Evolutionary conservation across 2,113 vertebrate genomes (phyloP).

Genomic region (Ceyx cyanopectus): DNA sequence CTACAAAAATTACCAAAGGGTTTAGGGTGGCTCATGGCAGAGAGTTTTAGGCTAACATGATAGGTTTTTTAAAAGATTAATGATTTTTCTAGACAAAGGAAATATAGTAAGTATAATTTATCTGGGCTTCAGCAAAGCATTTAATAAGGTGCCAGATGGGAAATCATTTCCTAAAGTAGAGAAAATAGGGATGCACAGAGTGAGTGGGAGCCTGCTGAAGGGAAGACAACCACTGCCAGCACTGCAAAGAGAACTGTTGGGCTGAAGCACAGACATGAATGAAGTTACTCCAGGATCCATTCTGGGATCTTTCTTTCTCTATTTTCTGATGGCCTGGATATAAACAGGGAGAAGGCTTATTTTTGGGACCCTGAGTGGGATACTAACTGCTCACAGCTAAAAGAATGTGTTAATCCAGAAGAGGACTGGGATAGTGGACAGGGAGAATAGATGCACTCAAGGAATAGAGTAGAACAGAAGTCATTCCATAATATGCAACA

Average conservation of each 20-base stretch:
- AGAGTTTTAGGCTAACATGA: constrained; percentile 8
- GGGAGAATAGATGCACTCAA: neutral
- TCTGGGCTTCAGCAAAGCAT: constrained; percentile 39
- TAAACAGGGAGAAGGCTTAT: neutral
- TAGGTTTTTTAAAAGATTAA: constrained; percentile 17
- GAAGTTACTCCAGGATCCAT: neutral
- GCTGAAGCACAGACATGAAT: neutral
- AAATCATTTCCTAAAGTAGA: constrained; percentile 22
- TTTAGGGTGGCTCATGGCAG: neutral
- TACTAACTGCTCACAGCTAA: neutral
- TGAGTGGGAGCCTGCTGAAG: neutral
- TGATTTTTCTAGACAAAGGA: constrained; percentile 52
- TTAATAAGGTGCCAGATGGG: constrained; percentile 32
- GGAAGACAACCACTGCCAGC: neutral
- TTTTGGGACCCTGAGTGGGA: neutral
- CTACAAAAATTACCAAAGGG: neutral
- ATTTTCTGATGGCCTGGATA: neutral
- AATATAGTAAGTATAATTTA: constrained; percentile 35
- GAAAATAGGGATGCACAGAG: constrained; percentile 6
- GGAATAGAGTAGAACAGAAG: neutral
- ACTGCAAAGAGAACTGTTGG: neutral
- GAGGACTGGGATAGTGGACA: neutral
- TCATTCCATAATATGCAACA: neutral
- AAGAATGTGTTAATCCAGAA: neutral
- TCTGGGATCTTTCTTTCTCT: neutral